Base-by-base conservation (phyloP, 2,888 invertebrate genomes). In the Netelia inedita region DNA sequence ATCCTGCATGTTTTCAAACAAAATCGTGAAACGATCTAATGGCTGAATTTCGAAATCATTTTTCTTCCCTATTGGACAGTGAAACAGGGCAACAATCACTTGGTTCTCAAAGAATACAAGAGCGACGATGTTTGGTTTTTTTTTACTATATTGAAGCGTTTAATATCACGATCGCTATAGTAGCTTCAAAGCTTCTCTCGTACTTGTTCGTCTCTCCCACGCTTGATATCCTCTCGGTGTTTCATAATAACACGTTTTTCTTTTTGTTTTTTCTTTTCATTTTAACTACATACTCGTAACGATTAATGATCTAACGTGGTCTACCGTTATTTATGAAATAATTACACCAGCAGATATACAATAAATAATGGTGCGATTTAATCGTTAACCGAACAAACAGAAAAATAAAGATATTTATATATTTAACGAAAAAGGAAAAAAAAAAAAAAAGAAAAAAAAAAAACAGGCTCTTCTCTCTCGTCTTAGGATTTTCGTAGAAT, bases 351-450 rank as follows among this genome's bases (percentile, higher is more conserved):
- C 74, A 79, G 53, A 85, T 85, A 79, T 82, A 82, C 72, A 85
- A 85, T 82, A 85, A 85, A 85, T 76, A 79, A 85, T 68, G 61
- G 82, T 82, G 85, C 85, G 79, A 82, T 82, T 85, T 68, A 72
- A 82, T 85, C 53, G 35, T 82, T 72, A 79, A 75, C 75, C 69
- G 55, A 76, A 79, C 41, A 75, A 78, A 57, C 59, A 63, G 71
- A 61, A 75, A 71, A 71, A 35, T 14, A 63, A 68, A 73, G 59
- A 72, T 63, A 55, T 55, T 80, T 66, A 71, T 41, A 71, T 71
- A 61, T 28, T 66, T 80, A 66, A 68, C 75, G 63, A 50, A 21
- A 57, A 57, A 79, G 72, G 63, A 50, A 21, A 57, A 57, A 79
- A 76, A 28, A 74, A 76, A 68, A 80, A 68, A 50, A 21, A 57